Evolutionary conservation across 1,140 invertebrate genomes (phyloP).

Genomic region (Pseudobourletiella spinata): DNA sequence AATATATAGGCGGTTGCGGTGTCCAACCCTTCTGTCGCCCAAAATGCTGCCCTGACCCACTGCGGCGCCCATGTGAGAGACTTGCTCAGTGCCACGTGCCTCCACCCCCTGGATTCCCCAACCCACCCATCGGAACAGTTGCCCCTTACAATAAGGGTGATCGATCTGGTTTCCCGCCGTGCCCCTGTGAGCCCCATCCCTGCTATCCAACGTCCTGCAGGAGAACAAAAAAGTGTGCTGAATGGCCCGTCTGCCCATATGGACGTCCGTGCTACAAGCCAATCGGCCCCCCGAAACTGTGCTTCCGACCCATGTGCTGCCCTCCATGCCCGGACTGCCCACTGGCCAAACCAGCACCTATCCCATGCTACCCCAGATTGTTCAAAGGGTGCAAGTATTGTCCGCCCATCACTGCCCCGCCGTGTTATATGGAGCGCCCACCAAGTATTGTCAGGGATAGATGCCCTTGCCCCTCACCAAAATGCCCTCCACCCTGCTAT

Average conservation of each 20-base stretch:
- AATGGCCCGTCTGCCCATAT: neutral
- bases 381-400: neutral
- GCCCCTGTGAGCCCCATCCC: neutral
- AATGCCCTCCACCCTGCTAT: neutral
- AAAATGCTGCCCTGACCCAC: neutral
- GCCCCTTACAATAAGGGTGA: neutral
- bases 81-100: neutral
- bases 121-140: neutral
- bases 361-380: neutral
- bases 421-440: neutral
- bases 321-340: neutral
- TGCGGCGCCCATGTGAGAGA: neutral
- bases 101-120: neutral
- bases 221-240: neutral
- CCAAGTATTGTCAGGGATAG: neutral
- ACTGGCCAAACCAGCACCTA: neutral
- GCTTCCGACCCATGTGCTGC: neutral
- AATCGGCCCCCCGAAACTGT: neutral
- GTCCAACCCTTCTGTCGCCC: neutral
- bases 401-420: neutral
- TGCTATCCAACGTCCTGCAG: neutral
- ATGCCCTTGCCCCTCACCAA: neutral
- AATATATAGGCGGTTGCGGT: neutral
- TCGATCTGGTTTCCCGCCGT: neutral
- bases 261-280: neutral